Evolutionary conservation across 2,797 vertebrate genomes (phyloP), one percentile per base, ranked within the genome.

Genomic region (Amniataba percoides): DNA sequence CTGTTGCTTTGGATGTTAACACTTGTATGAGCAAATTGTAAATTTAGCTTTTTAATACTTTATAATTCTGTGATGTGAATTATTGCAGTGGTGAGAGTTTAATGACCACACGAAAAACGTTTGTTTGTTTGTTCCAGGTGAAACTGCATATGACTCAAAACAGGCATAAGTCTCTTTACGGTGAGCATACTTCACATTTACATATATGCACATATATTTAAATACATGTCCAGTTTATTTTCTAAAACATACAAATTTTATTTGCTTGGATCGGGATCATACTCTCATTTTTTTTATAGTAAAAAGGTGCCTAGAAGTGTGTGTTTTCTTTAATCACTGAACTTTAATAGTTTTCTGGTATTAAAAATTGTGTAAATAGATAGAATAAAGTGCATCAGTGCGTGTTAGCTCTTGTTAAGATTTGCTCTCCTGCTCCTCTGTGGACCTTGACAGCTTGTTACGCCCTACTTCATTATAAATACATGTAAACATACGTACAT

Each of bases 111-210:
- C 52, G 7, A 58, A 59, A 8, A 57, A 27, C 3, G 18, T 56
- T 39, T 13, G 1, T 74, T 71, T 74, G 15, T 53, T 77, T 77
- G 9, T 77, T 78, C 3, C 11, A 91, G 83, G 27, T 78, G 73
- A 82, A 61, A 46, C 43, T 60, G 21, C 67, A 64, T 56, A 72
- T 12, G 73, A 78, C 2, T 74, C 74, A 13, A 69, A 61, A 59
- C 48, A 59, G 9, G 27, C 55, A 21, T 81, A 27, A 81, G 16
- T 77, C 31, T 34, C 18, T 70, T 82, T 12, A 65, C 31, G 73
- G 87, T 89, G 57, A 87, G 85, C 25, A 69, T 23, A 19, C 11
- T 8, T 60, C 51, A 62, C 43, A 61, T 49, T 60, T 67, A 0
- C n/a, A n/a, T n/a, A n/a, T n/a, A n/a, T n/a, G n/a, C n/a, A n/a